phyloP scores from a whole-genome alignment of 1,140 invertebrate genomes.

The Sweltsa coloradensis region DNA sequence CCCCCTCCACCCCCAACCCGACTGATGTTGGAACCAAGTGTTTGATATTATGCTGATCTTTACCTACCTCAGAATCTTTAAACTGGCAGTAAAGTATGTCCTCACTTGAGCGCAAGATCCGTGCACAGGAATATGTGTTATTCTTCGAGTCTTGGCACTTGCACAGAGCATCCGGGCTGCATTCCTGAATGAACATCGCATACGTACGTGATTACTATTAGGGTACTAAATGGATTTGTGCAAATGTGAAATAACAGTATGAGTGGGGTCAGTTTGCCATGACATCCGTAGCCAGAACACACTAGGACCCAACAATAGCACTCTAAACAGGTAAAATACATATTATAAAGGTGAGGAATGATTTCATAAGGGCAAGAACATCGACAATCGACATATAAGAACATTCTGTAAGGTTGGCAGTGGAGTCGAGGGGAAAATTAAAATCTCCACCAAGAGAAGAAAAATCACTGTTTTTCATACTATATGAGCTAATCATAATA shows the following conservation, averaged over 20 bases:
- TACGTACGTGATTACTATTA: too few species aligned
- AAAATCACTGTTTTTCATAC: background rate
- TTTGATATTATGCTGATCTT: constrained; percentile 1
- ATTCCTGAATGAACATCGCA: constrained; percentile 53
- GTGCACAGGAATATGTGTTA: constrained; percentile 70
- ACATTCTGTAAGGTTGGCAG: background rate
- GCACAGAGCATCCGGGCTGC: constrained; percentile 48
- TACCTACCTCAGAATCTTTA: constrained; percentile 50
- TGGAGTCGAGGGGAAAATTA: background rate
- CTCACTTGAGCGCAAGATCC: constrained; percentile 37
- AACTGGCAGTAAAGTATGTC: constrained; percentile 67
- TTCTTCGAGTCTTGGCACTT: constrained; percentile 74
- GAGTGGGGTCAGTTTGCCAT: too few species aligned
- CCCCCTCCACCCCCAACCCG: too few species aligned
- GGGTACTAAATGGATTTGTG: too few species aligned
- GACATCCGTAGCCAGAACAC: too few species aligned
- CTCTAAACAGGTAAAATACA: too few species aligned
- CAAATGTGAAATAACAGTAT: too few species aligned
- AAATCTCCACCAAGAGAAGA: background rate
- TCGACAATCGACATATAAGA: too few species aligned
- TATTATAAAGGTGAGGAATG: too few species aligned
- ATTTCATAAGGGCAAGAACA: too few species aligned
- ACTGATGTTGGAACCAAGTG: too few species aligned
- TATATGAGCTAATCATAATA: background rate
- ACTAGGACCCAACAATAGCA: too few species aligned